Conservation (phyloP, 2,888 invertebrate species). For the Thereva nobilitata region DNA sequence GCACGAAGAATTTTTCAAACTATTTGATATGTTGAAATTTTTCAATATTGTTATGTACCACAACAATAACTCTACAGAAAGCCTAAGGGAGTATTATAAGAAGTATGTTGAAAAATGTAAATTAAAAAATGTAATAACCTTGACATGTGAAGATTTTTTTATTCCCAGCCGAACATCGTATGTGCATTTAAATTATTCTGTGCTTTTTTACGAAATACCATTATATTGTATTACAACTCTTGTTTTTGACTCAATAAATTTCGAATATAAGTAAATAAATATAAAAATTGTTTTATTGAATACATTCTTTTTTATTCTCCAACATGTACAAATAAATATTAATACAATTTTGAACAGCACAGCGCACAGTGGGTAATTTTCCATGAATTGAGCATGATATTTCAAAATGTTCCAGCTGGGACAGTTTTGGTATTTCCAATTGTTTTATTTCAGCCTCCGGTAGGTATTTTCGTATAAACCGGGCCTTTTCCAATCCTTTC, state of each 20-base stretch:
- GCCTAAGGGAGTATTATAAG: too few species aligned
- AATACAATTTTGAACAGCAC: slow-evolving; percentile 2
- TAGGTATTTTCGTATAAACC: slow-evolving; percentile 2
- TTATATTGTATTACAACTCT: neutral
- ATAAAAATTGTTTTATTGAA: neutral
- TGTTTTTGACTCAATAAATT: neutral
- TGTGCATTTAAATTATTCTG: slow-evolving; percentile 5
- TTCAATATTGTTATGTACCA: too few species aligned
- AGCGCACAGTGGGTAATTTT: neutral
- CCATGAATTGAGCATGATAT: neutral
- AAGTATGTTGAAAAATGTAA: too few species aligned
- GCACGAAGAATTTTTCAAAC: too few species aligned
- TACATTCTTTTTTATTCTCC: neutral
- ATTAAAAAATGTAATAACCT: too few species aligned
- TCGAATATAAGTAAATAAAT: neutral
- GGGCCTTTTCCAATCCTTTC: slow-evolving; percentile 4
- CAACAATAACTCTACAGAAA: too few species aligned
- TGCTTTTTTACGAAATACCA: slow-evolving; percentile 7
- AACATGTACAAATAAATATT: slow-evolving; percentile 5
- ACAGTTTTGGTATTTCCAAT: neutral
- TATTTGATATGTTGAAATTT: too few species aligned
- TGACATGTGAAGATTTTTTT: slow-evolving; percentile 1
- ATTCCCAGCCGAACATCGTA: neutral
- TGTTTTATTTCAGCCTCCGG: too few species aligned
- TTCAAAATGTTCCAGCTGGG: neutral